Evolutionary conservation across 2,888 invertebrate genomes (phyloP).

Genomic region (Orthosia incerta): DNA sequence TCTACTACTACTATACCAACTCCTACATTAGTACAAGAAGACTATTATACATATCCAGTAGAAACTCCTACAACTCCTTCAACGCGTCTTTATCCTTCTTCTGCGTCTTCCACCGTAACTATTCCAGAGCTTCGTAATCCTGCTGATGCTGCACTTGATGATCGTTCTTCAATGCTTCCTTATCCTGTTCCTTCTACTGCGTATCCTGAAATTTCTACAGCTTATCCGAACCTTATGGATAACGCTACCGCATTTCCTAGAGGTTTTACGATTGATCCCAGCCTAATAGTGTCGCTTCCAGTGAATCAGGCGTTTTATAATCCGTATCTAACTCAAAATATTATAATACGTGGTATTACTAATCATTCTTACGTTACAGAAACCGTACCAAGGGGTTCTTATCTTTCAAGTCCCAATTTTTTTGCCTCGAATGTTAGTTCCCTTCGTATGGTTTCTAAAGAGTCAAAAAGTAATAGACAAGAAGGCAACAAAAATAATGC

Average conservation of each 20-base stretch:
- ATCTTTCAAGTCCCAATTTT: neutral
- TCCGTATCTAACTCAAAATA: neutral
- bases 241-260: neutral
- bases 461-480: neutral
- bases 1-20: neutral
- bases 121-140: neutral
- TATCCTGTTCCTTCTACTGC: neutral
- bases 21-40: neutral
- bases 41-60: neutral
- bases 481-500: neutral
- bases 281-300: neutral
- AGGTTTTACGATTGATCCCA: constrained; percentile 3
- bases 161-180: neutral
- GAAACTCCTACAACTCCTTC: constrained; percentile 1
- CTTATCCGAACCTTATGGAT: neutral
- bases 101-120: neutral
- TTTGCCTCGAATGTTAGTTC: neutral
- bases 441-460: neutral
- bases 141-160: neutral
- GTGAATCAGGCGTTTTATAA: neutral
- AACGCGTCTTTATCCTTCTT: neutral
- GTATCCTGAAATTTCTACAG: neutral
- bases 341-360: neutral
- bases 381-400: neutral
- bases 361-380: neutral